A percentile compares a stretch with the other conserved stretches of the same genome.
Conservation (phyloP, 2,888 invertebrate species). For the Germaria angustata region DNA sequence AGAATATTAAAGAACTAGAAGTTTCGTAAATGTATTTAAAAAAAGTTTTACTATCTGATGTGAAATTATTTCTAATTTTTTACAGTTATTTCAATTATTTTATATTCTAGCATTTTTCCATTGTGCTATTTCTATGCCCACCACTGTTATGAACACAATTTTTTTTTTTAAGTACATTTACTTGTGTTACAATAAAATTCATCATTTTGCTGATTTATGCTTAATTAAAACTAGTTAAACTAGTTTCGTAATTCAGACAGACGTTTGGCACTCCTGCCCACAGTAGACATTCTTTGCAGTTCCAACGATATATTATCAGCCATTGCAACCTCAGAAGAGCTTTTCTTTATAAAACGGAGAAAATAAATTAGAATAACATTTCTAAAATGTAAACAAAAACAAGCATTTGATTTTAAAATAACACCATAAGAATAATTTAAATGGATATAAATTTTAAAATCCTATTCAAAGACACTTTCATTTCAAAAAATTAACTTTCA, state of each 20-base stretch:
- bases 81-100: no score
- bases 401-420: no score
- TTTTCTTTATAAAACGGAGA: background rate
- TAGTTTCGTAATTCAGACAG: slow-evolving; percentile 43
- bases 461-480: no score
- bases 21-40: no score
- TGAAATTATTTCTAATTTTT: no score
- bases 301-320: slow-evolving; percentile 1
- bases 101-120: no score
- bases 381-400: background rate
- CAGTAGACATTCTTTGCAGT: background rate
- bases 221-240: slow-evolving; percentile 58
- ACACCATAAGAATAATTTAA: no score
- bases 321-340: background rate
- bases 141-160: background rate
- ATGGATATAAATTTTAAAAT: no score
- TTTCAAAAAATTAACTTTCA: no score
- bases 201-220: slow-evolving; percentile 33
- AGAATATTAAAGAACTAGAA: no score
- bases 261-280: background rate
- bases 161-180: background rate
- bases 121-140: background rate
- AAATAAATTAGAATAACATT: slow-evolving; percentile 21
- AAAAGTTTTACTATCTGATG: no score
- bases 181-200: background rate